Evolutionary conservation across 2,113 vertebrate species (phyloP), one percentile per base, ranked within the genome.

Genomic region (Varanus komodoensis): DNA sequence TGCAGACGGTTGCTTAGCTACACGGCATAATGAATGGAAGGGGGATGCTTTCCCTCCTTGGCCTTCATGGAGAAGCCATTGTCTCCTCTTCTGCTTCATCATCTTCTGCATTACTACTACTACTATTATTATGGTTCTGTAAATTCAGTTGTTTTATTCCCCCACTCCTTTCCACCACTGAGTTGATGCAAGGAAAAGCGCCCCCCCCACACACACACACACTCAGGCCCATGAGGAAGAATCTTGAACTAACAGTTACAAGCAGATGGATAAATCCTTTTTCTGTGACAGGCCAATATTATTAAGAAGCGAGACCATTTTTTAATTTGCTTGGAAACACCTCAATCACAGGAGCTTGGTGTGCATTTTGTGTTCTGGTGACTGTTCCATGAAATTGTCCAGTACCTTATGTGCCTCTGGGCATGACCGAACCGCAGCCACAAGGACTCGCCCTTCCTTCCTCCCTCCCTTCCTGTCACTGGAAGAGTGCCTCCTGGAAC

Each of bases 1-100:
- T 25, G 77, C 27, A 68, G 75, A n/a, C 89, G 68, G 91, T 90
- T 92, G 91, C 91, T 92, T 88, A 92, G 91, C 91, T 90, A 89
- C 91, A 4, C n/a, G n/a, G 44, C 75, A 78, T 92, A 90, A 92
- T 90, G 91, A 92, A 92, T 74, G 81, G 91, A 69, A 48, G 75
- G 32, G n/a, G 21, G 67, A 19, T 25, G 61, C 25, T 54, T 89
- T 86, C 89, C 27, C 67, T 80, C n/a, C 61, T 29, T 44, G 61
- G 61, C 89, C 89, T 85, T 71, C 61, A 68, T 44, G 44, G 9
- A 85, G 74, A 75, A 90, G 89, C 83, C 74, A 54, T 48, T 17
- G 88, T 29, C 9, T 15, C 23, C 23, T 52, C 1, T 52, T 29
- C 12, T 11, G 52, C 29, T 34, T 15, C n/a, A 15, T 8, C 67